Percentiles rank a stretch among this genome's conserved stretches.
Conservation (phyloP, 2,888 invertebrate genomes). For the Lycaena phlaeas region DNA sequence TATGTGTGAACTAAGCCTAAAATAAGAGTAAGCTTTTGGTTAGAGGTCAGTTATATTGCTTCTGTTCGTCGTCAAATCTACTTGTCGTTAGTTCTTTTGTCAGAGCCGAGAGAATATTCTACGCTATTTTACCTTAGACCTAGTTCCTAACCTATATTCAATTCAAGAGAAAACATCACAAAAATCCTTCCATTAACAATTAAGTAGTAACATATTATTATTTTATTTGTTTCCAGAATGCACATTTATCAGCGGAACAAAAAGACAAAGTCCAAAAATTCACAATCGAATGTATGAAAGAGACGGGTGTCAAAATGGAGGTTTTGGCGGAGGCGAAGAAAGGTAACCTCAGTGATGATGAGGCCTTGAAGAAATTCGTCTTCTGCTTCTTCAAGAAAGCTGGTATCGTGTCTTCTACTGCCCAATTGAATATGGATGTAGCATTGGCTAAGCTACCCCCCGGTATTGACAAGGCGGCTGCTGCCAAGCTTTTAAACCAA, state of each 20-base stretch:
- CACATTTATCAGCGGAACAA: slow-evolving; percentile 35
- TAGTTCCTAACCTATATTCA: too few relatives aligned
- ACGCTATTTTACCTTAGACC: too few relatives aligned
- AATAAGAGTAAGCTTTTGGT: too few relatives aligned
- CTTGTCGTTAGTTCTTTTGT: too few relatives aligned
- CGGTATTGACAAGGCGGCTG: slow-evolving; percentile 43
- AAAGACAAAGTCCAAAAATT: slow-evolving; percentile 37
- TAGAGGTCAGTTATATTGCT: too few relatives aligned
- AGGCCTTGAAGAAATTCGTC: slow-evolving; percentile 51
- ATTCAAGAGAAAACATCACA: too few relatives aligned
- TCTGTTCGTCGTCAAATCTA: too few relatives aligned
- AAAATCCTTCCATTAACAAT: too few relatives aligned
- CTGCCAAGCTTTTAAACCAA: slow-evolving; percentile 43
- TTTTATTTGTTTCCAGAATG: slow-evolving; percentile 33
- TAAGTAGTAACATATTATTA: too few relatives aligned
- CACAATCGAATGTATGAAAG: slow-evolving; percentile 41
- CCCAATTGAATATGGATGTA: slow-evolving; percentile 51
- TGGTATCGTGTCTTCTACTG: slow-evolving; percentile 39
- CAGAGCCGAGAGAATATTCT: too few relatives aligned
- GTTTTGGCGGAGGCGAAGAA: slow-evolving; percentile 44
- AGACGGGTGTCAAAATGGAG: slow-evolving; percentile 44
- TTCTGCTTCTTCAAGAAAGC: slow-evolving; percentile 62
- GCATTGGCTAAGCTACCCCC: slow-evolving; percentile 48
- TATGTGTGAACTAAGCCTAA: too few relatives aligned
- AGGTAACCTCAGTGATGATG: slow-evolving; percentile 50